Evolutionary conservation across 2,888 invertebrate genomes (phyloP).

Genomic region (Drosophila incognita): DNA sequence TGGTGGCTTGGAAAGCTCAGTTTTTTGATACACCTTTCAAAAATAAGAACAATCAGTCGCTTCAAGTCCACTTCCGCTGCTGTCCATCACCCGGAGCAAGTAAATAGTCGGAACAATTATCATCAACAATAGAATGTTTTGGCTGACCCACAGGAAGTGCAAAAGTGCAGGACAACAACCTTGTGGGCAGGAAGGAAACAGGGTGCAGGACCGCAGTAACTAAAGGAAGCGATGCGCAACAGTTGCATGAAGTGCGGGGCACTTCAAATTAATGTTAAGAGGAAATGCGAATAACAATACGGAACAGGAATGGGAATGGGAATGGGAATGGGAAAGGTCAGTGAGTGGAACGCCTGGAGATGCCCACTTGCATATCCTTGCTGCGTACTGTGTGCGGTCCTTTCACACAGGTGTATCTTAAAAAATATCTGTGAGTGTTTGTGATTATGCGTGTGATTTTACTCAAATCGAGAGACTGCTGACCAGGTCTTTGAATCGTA

Average conservation of each 20-base stretch:
- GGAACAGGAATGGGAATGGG: constrained; percentile 11
- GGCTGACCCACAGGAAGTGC: constrained; percentile 70
- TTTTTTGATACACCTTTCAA: background rate
- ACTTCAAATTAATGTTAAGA: constrained; percentile 73
- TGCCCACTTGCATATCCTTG: constrained; percentile 35
- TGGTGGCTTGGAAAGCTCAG: background rate
- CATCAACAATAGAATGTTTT: constrained; percentile 73
- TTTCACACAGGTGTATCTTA: constrained; percentile 66
- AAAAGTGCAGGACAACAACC: constrained; percentile 29
- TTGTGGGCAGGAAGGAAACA: constrained; percentile 38
- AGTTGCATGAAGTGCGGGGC: constrained; percentile 75
- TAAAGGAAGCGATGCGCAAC: constrained; percentile 71
- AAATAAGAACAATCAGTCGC: constrained; percentile 19
- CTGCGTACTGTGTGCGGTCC: constrained; percentile 71
- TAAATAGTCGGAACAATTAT: constrained; percentile 61
- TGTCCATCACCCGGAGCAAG: constrained; percentile 28
- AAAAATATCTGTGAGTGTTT: constrained; percentile 1
- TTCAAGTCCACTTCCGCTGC: constrained; percentile 26
- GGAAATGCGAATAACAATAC: constrained; percentile 72
- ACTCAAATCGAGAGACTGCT: constrained; percentile 43
- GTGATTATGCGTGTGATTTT: constrained; percentile 62
- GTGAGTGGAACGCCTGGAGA: constrained; percentile 53
- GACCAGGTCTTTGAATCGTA: constrained; percentile 54
- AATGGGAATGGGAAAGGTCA: constrained; percentile 54
- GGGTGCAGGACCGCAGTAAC: constrained; percentile 19